Evolutionary conservation across 2,113 vertebrate genomes (phyloP), one percentile per base, ranked within the genome.

Genomic region (Cervus canadensis): DNA sequence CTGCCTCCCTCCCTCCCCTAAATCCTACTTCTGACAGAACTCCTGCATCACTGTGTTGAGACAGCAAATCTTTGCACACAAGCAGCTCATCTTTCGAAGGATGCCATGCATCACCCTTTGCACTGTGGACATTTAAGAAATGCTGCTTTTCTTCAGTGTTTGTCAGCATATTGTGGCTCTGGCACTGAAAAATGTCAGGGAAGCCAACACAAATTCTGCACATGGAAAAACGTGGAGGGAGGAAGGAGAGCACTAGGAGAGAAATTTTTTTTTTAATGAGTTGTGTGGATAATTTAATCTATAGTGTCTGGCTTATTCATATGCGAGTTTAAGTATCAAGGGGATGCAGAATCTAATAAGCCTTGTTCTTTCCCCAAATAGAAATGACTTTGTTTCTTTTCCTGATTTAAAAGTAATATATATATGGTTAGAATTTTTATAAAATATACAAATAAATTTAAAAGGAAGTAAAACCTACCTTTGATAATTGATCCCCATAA

Each of bases 231-330:
- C 52, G 25, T 40, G 19, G 45, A 33, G 33, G 56, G 21, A 93
- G 21, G 64, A 88, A 93, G 21, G 71, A 89, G 21, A 74, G 94
- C 33, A 4, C 74, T 87, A 56, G 71, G 76, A 83, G 71, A 93
- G 30, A 28, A 17, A 15, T 60, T 36, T 64, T 82, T 82, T 36
- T 62, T 52, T 2, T 54, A 84, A 76, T 85, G 54, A 92, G 64
- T n/a, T 87, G 40, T 48, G 64, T 94, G 86, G 57, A 43, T 96
- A 96, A 97, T 94, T 89, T 87, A 87, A 90, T 94, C 52, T 87
- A 56, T 4, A 81, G 43, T 76, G 52, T 48, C 71, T 87, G 45
- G 56, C 13, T 84, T 87, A 95, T 67, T 93, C 45, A 43, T 26
- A 64, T 59, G 52, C 48, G 48, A 79, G 25, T 76, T 13, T 48